Conservation (phyloP, 2,888 invertebrate species). For the Busseola fusca region DNA sequence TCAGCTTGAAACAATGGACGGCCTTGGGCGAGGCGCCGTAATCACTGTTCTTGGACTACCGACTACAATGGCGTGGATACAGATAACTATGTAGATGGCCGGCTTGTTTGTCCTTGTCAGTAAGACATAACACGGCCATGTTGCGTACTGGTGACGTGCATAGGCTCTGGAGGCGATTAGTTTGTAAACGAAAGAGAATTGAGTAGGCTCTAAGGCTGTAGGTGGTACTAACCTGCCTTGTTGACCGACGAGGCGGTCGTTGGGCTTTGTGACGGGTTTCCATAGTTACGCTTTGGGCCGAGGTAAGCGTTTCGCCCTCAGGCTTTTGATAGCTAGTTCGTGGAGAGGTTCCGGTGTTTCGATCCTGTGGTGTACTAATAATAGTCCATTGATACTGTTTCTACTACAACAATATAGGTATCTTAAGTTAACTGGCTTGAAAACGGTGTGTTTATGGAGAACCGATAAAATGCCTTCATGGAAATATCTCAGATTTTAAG, state of each 20-base stretch:
- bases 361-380: constrained; percentile 21
- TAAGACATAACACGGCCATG: constrained; percentile 61
- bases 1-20: constrained; percentile 83
- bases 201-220: constrained; percentile 31
- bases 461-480: neutral
- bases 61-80: constrained; percentile 57
- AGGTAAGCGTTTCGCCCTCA: constrained; percentile 28
- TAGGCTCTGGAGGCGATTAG: constrained; percentile 48
- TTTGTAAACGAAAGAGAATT: constrained; percentile 57
- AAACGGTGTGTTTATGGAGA: neutral
- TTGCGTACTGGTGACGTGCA: constrained; percentile 51
- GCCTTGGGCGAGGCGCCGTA: constrained; percentile 84
- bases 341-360: constrained; percentile 13
- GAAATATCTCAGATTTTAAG: neutral
- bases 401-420: neutral
- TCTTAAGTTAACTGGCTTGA: neutral
- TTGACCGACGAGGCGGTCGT: constrained; percentile 33
- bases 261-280: constrained; percentile 30
- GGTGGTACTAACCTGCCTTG: constrained; percentile 29
- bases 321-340: constrained; percentile 40
- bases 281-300: constrained; percentile 25
- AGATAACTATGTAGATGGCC: constrained; percentile 58
- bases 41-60: constrained; percentile 75
- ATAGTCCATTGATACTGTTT: neutral
- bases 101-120: constrained; percentile 65